A percentile compares a stretch with the other conserved stretches of the same genome.
Evolutionary conservation across 2,113 vertebrate genomes (phyloP).

Genomic region (Atrichornis clamosus): DNA sequence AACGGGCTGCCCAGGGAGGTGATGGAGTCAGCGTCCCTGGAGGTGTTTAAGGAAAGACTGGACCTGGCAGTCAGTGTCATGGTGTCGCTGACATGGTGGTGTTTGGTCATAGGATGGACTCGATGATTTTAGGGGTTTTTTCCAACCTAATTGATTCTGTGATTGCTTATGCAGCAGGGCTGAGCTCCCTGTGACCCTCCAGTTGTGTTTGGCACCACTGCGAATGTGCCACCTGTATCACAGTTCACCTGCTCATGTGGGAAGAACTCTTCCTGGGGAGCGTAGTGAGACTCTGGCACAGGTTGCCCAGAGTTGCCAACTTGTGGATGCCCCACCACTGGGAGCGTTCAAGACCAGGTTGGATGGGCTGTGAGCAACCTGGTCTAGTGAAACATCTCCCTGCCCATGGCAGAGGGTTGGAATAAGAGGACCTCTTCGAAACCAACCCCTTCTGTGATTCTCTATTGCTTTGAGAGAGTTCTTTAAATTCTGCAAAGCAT

Average conservation of each 20-base stretch:
- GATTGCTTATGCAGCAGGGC: neutral
- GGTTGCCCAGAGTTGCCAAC: neutral
- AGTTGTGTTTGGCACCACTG: rapidly evolving
- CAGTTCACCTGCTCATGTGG: rapidly evolving
- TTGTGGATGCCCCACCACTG: neutral
- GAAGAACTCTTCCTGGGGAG: neutral
- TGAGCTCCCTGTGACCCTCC: no score
- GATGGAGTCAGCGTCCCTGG: neutral
- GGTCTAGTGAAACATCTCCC: rapidly evolving
- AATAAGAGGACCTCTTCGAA: neutral
- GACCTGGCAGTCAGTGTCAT: neutral
- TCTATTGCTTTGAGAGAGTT: neutral
- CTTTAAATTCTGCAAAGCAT: rapidly evolving
- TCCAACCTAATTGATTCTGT: neutral
- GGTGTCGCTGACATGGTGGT: neutral
- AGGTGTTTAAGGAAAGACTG: neutral
- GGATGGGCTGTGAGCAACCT: neutral
- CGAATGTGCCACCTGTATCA: rapidly evolving
- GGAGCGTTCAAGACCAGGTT: neutral
- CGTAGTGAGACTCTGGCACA: neutral
- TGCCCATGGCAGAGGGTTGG: neutral
- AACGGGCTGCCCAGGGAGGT: neutral
- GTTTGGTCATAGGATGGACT: neutral
- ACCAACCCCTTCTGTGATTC: neutral
- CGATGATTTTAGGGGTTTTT: neutral